Base-by-base conservation (phyloP, 2,113 vertebrate species). In the Cyphotilapia sp. region DNA sequence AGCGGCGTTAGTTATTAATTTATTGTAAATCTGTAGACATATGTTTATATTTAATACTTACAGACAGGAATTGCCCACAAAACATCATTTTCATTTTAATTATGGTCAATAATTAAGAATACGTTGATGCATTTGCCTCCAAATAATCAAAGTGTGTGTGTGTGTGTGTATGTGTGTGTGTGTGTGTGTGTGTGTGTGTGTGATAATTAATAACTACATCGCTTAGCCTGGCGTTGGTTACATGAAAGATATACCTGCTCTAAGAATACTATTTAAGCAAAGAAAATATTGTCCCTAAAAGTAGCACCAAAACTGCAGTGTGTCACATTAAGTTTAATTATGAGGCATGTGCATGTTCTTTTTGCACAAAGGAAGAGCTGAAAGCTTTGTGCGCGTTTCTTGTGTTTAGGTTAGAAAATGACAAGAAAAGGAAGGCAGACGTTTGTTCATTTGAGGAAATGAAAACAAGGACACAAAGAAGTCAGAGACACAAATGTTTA, bases 311-410 rank as follows among this genome's bases (percentile, higher is more conserved):
- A 74, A 45, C 38, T 1, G n/a, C 38, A 2, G 13, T 5, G 38
- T 27, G 69, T 24, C 22, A 2, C 9, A 27, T 17, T 9, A 71
- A 71, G 66, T 42, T 6, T 4, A 24, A 2, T 74, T 45, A 45
- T 27, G 40, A 71, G 35, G 38, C 35, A 42, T 0, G 61, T 40
- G n/a, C 5, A 1, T 0, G 7, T 71, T 13, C 8, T 4, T 45
- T 74, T 10, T 42, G 13, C 12, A 42, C 2, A 24, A 45, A 74
- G 40, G n/a, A 74, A 27, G 13, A 45, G 22, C 66, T 45, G 38
- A 45, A 74, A 45, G 22, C 69, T 74, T 27, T 71, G 38, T 27
- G 8, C 0, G 1, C 1, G 3, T 45, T 74, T 45, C 22, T 27
- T 74, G 22, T 17, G 13, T 17, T 74, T 16, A 42, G 8, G 38